Evolutionary conservation across 2,797 vertebrate genomes (phyloP), one percentile per base, ranked within the genome.

Genomic region (Sebastes minor): DNA sequence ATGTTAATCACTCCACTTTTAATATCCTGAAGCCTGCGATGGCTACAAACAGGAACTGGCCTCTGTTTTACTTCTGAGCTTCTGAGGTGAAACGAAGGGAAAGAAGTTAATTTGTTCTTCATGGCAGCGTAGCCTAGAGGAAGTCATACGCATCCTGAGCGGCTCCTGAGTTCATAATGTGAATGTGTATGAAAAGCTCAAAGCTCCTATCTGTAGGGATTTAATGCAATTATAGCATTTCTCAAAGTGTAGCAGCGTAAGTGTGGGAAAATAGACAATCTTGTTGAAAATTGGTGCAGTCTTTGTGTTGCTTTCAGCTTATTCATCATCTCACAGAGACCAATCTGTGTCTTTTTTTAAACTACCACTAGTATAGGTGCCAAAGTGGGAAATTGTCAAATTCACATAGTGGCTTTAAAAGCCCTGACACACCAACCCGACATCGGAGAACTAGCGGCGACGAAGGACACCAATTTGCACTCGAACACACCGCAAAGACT

Each of bases 1-100:
- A 22, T 59, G 57, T 76, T 79, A 73, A 65, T 78, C 73, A 59
- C 59, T 72, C 52, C 56, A 66, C 66, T 18, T 67, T 33, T 27
- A 52, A 53, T 14, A 2, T 32, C 35, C 59, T 35, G 4, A 65
- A 61, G 23, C 74, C 53, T 49, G 16, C 8, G 18, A 52, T 6
- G 57, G 38, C 18, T 56, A 38, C 62, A 67, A 72, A 56, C 33
- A 46, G 22, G 22, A 65, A 69, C 16, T 35, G 1, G 6, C 30
- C 23, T 63, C 30, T 56, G 55, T 62, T 78, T 71, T n/a, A 16
- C 28, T 35, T 23, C 11, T 13, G n/a, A 71, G 11, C 23, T 42
- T 74, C 52, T 62, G 74, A 63, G 23, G 67, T 68, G 28, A 81
- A 79, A 70, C 1, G 3, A 63, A 70, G 8, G 23, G 38, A 6